Base-by-base conservation (phyloP, 2,888 invertebrate species). In the Clunio marinus region DNA sequence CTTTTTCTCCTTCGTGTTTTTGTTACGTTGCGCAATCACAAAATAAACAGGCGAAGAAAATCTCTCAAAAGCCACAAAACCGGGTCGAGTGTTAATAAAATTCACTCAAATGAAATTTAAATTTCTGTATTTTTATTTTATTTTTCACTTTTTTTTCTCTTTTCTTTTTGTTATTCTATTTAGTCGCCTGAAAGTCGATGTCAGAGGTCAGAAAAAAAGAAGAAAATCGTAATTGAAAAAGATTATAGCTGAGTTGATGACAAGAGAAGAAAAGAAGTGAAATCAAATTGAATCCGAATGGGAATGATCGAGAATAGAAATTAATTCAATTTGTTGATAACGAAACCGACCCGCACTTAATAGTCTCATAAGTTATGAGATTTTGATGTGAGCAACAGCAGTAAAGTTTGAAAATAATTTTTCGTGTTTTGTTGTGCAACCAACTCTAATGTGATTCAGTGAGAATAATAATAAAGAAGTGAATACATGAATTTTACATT, bases 401-500 rank as follows among this genome's bases (percentile, higher is more conserved):
- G n/a, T n/a, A n/a, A n/a, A n/a, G n/a, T n/a, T n/a, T n/a, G n/a
- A n/a, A n/a, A n/a, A n/a, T n/a, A n/a, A n/a, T n/a, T n/a, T 7
- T 32, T 32, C 5, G 10, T 32, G 32, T 4, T 10, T 32, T 32
- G 32, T 32, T 32, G 32, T 32, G 32, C 4, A 32, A 7, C 10
- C 32, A 7, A 7, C 32, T 32, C 10, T 4, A 32, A 32, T 13
- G 41, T 3, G 15, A n/a, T n/a, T 13, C 41, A 5, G 41, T 13
- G 10, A n/a, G n/a, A n/a, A n/a, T n/a, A n/a, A n/a, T n/a, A n/a
- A n/a, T n/a, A 41, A 5, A 13, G 15, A 41, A 41, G 41, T 41
- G 59, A 59, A 59, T 28, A 32, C 32, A 59, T 59, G 59, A 59
- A 59, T 32, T 59, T 59, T 59, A 15, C 41, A 41, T 41, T 41